Conservation (phyloP, 2,797 vertebrate species). For the Helarctos malayanus region DNA sequence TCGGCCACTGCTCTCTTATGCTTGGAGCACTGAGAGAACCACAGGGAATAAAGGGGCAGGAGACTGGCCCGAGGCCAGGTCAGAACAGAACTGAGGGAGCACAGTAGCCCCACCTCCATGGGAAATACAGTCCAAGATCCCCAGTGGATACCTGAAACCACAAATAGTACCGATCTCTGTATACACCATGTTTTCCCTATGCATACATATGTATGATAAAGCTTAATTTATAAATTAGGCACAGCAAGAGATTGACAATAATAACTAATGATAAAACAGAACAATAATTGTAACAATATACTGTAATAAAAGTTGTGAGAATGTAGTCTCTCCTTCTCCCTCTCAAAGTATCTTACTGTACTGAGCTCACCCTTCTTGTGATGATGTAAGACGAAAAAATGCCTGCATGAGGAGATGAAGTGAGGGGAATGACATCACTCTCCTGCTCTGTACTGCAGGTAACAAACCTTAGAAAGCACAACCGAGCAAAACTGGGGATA, state of each 20-base stretch:
- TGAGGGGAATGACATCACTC: not conserved
- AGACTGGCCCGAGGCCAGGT: not conserved
- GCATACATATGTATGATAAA: not conserved
- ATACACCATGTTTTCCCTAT: not conserved
- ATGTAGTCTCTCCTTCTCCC: not conserved
- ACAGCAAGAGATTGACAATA: not conserved
- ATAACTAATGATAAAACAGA: not conserved
- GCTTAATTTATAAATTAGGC: not conserved
- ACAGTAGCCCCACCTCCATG: not conserved
- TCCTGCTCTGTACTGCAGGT: not conserved
- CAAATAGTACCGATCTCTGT: not conserved
- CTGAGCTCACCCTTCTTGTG: not conserved
- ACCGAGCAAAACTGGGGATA: not conserved
- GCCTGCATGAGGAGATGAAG: not conserved
- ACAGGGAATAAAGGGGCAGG: not conserved
- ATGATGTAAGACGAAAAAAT: not conserved
- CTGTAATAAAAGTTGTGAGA: not conserved
- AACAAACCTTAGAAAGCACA: not conserved
- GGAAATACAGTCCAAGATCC: not conserved
- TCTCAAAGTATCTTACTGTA: not conserved
- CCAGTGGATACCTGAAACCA: not conserved
- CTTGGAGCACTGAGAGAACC: not conserved
- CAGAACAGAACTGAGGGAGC: not conserved
- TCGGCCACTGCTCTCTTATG: not conserved
- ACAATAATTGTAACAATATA: not conserved